Percentiles rank a stretch among this genome's conserved stretches.
phyloP scores from a whole-genome alignment of 2,113 vertebrate genomes.

The Perognathus longimembris region DNA sequence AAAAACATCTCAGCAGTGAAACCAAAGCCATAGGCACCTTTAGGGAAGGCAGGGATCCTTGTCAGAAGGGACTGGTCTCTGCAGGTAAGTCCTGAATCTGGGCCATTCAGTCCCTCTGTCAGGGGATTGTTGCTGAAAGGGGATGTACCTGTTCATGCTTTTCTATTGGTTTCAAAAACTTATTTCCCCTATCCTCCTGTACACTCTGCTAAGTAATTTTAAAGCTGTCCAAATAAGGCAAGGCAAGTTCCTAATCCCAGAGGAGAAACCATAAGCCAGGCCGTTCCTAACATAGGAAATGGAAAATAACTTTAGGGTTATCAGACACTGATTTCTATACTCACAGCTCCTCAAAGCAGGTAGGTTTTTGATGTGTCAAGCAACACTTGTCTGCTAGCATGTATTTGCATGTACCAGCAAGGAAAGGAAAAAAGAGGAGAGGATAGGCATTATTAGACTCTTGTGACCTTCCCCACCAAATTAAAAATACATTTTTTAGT shows the following conservation, averaged over 20 bases:
- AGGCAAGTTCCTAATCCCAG: not conserved
- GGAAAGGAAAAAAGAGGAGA: too few relatives aligned
- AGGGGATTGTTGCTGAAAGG: too few relatives aligned
- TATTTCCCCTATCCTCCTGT: not conserved
- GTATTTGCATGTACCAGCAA: too few relatives aligned
- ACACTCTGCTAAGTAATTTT: not conserved
- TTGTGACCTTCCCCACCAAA: not conserved
- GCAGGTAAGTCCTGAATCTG: not conserved
- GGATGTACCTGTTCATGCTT: not conserved
- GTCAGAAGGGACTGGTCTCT: not conserved
- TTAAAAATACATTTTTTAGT: not conserved
- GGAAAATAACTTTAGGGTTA: not conserved
- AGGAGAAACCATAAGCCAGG: not conserved
- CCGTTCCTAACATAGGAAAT: not conserved
- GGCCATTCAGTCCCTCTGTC: not conserved
- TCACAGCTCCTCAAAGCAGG: not conserved
- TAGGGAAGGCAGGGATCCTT: not conserved
- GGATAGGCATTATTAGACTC: too few relatives aligned
- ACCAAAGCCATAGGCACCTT: not conserved
- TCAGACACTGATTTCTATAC: not conserved
- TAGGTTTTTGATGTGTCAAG: not conserved
- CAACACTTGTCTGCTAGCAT: not conserved
- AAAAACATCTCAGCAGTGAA: not conserved
- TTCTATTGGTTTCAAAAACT: not conserved
- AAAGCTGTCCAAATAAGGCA: not conserved